Conservation (phyloP, 2,888 invertebrate species). For the Polyommatus iphigenia region DNA sequence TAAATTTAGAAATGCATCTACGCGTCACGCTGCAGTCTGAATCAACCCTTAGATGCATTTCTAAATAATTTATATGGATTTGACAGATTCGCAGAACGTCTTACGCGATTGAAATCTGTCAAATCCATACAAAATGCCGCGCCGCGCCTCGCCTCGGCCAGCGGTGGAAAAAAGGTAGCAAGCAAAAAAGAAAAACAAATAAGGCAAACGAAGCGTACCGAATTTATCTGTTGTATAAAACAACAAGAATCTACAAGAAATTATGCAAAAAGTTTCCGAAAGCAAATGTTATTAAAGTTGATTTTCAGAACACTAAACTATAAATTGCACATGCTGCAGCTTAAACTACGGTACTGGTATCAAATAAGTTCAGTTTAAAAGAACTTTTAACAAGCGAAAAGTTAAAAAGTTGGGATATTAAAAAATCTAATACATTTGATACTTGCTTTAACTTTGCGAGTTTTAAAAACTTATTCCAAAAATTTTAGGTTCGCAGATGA, state of each 20-base stretch:
- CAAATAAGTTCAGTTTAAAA: constrained; percentile 2
- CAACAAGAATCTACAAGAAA: background rate
- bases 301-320: constrained; percentile 2
- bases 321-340: background rate
- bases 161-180: no score
- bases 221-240: background rate
- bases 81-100: no score
- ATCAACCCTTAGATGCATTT: no score
- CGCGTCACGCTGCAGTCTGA: no score
- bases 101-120: no score
- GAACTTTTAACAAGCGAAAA: constrained; percentile 19
- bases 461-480: background rate
- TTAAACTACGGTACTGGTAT: background rate
- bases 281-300: background rate
- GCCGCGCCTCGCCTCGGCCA: no score
- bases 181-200: no score
- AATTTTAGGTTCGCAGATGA: background rate
- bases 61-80: no score
- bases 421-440: background rate
- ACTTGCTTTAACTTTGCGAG: background rate
- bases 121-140: no score
- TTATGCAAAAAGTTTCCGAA: background rate
- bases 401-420: constrained; percentile 1
- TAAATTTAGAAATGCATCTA: no score
- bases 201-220: background rate